Conservation (phyloP, 2,113 vertebrate species). For the Vidua macroura region DNA sequence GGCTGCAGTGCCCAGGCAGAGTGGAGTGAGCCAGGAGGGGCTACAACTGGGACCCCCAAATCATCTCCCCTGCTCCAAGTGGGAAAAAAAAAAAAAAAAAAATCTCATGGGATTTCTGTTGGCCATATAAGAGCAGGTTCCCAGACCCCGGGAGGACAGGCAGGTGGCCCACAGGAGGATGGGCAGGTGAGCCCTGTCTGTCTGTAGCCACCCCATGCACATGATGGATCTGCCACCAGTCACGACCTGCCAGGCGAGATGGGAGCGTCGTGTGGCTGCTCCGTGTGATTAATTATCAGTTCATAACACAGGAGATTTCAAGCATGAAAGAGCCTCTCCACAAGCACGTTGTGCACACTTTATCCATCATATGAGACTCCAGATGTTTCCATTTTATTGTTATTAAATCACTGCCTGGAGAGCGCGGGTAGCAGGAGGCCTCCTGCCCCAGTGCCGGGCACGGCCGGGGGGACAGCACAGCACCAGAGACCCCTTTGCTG, state of each 20-base stretch:
- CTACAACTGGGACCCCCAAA: accelerated
- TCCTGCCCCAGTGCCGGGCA: background rate
- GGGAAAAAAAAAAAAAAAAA: background rate
- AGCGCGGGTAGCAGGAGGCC: background rate
- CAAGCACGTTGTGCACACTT: conserved; percentile 12
- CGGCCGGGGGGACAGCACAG: accelerated
- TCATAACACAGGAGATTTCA: conserved; percentile 15
- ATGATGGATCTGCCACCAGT: accelerated
- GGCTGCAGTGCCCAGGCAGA: background rate
- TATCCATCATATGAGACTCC: conserved; percentile 31
- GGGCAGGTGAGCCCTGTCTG: background rate
- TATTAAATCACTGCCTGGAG: conserved; percentile 35
- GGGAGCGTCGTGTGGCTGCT: background rate
- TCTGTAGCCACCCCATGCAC: accelerated
- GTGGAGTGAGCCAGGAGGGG: background rate
- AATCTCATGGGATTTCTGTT: background rate
- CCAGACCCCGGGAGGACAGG: background rate
- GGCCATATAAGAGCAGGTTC: accelerated
- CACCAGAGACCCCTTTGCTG: background rate
- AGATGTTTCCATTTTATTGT: conserved; percentile 44
- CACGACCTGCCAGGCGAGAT: background rate
- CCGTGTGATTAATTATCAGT: background rate
- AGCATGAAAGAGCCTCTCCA: conserved; percentile 39
- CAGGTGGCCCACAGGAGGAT: background rate
- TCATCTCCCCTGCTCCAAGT: background rate